These are phyloP conservation scores for Amphiduros pacificus DNA, from an alignment of 2,888 invertebrate genomes.

Conservation along the genomic window DNA sequence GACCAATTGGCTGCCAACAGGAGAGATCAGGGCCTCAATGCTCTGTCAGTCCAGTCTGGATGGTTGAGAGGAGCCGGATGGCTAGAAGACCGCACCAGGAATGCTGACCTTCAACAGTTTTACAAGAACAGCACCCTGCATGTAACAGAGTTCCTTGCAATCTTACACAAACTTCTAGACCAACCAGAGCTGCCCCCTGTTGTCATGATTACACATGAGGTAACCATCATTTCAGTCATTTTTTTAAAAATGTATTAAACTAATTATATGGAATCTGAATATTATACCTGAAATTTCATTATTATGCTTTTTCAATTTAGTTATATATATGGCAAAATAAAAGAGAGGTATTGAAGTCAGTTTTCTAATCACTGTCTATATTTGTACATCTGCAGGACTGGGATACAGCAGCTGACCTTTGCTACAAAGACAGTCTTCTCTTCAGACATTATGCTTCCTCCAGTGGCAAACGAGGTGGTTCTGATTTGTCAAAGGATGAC, in stretches of 20 bases:
- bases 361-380: too few species aligned
- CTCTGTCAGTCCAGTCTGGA: constrained; percentile 6
- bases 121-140: constrained; percentile 2
- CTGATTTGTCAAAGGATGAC: constrained; percentile 4
- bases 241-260: too few species aligned
- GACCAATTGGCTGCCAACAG: constrained; percentile 3
- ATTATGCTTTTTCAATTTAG: too few species aligned
- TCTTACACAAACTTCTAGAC: constrained; percentile 3
- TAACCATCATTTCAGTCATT: too few species aligned
- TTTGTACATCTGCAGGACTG: constrained; percentile 1
- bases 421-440: neutral
- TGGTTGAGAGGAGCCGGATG: constrained; percentile 4
- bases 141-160: constrained; percentile 4
- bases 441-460: neutral
- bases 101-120: neutral
- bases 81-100: neutral
- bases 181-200: constrained; percentile 7
- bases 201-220: constrained; percentile 11
- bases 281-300: too few species aligned
- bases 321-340: too few species aligned
- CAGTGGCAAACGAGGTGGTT: neutral
- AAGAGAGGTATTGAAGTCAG: too few species aligned
- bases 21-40: constrained; percentile 3
- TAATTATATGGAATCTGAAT: too few species aligned
- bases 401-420: neutral